Base-by-base conservation (phyloP, 1,140 invertebrate species). In the Bombus soroeensis region DNA sequence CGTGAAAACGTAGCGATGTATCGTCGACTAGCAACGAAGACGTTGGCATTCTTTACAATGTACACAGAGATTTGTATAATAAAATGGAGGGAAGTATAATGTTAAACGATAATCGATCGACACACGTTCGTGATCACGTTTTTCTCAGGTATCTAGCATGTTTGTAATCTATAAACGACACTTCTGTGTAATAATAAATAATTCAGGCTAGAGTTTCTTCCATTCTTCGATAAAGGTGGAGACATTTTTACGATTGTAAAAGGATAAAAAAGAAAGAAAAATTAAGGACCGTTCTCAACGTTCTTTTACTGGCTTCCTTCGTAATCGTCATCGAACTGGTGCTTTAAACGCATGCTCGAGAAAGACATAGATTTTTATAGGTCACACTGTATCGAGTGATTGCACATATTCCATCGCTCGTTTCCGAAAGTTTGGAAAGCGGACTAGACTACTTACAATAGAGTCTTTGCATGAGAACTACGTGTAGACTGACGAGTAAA, bases 81-180 rank as follows among this genome's bases (percentile, higher is more conserved):
- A 57, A 43, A 77, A 28, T 28, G 12, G 3, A n/a, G 28, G 28
- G 28, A n/a, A 62, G 12, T 59, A 53, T 74, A 85, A 71, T 37
- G 71, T 70, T 83, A 72, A n/a, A 71, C 34, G 22, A 72, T 37
- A 77, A 75, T 64, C 37, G 57, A 34, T 81, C 53, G 85, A 70
- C 83, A 57, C 70, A 70, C 82, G 70, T 73, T 89, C 88, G 89
- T 88, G 89, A 90, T 90, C 86, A 81, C 80, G 77, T 88, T 90
- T 64, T 79, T 88, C 89, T 90, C 89, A 90, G 89, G 89, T 90
- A 90, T 90, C 86, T 86, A 83, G 81, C 77, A 76, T 90, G 72
- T 89, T 83, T 90, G 81, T 90, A 90, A 78, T 53, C 75, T 86
- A 53, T 53, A 76, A 81, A 85, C 73, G 72, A 82, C 75, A 86